Conservation (phyloP, 2,797 vertebrate genomes). For the Zalophus californianus region DNA sequence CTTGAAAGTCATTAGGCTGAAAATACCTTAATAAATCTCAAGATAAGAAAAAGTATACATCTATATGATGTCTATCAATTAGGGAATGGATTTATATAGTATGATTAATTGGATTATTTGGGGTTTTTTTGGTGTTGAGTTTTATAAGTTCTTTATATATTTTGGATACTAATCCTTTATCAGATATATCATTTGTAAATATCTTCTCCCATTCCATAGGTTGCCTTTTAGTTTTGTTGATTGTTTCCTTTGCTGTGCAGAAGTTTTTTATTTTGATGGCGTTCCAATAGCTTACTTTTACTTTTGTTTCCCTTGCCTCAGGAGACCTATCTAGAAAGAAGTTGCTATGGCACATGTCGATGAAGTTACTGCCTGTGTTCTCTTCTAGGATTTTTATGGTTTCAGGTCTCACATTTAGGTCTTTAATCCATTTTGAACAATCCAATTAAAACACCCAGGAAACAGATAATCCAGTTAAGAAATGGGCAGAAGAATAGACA, state of each 20-base stretch:
- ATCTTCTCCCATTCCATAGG: neutral
- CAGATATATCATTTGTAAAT: neutral
- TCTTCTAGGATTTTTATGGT: neutral
- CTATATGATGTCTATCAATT: neutral
- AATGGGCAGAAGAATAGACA: neutral
- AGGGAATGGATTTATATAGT: slow-evolving; percentile 4
- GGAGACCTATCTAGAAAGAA: neutral
- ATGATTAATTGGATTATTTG: neutral
- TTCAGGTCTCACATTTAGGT: neutral
- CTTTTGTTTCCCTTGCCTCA: neutral
- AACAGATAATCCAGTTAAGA: neutral
- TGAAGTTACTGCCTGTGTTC: neutral
- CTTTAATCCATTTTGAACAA: neutral
- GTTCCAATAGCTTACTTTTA: neutral
- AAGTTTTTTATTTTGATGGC: neutral
- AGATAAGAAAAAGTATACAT: neutral
- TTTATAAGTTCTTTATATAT: neutral
- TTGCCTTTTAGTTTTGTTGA: neutral
- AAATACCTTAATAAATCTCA: slow-evolving; percentile 59
- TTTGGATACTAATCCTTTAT: neutral
- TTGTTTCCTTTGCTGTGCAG: neutral
- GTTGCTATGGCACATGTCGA: neutral
- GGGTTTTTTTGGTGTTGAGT: neutral
- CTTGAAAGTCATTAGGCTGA: slow-evolving; percentile 29
- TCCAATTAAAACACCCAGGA: neutral